Base-by-base conservation (phyloP, 1,140 invertebrate genomes). In the Hormaphis cornu region DNA sequence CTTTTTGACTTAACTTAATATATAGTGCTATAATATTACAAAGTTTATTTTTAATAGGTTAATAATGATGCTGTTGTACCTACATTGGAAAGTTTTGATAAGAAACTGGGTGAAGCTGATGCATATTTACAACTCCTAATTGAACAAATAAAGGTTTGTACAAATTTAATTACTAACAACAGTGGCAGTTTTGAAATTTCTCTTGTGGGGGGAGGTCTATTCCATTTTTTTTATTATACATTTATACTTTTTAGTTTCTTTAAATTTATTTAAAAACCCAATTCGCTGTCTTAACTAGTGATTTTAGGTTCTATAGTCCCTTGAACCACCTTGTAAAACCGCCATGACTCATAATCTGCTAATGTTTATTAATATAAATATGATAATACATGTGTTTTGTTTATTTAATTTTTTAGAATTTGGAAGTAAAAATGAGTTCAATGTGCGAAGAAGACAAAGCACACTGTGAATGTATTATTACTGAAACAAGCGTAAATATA, bases 61-160 rank as follows among this genome's bases (percentile, higher is more conserved):
- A 66, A 33, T 22, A 66, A 66, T 35, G 59, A 66, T 28, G 18
- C 42, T 8, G 42, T 66, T 6, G 44, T 83, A 0, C 84, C 86
- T 3, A 88, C 84, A 58, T 80, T 86, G 54, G 83, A 86, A 73
- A 87, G 90, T 76, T 93, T 98, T 78, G 92, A 96, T 79, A 86
- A 89, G 37, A 92, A 94, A 78, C 85, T 98, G 35, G 85, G 90
- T 1, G 95, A 98, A 81, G 93, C 95, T 18, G 95, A 98, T 81
- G 90, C 89, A 28, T 98, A 97, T 81, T 83, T 98, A 48, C 94
- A 98, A 81, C 83, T 98, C 61, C 85, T 99, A 77, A 97, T 98
- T 72, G 92, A 98, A 73, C 92, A 98, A 80, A 88, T 91, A 73
- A 85, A 86, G 76, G 84, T 90, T 76, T 84, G 79, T 52, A 37